Evolutionary conservation across 2,797 vertebrate species (phyloP).

Genomic region (Carcharodon carcharias): DNA sequence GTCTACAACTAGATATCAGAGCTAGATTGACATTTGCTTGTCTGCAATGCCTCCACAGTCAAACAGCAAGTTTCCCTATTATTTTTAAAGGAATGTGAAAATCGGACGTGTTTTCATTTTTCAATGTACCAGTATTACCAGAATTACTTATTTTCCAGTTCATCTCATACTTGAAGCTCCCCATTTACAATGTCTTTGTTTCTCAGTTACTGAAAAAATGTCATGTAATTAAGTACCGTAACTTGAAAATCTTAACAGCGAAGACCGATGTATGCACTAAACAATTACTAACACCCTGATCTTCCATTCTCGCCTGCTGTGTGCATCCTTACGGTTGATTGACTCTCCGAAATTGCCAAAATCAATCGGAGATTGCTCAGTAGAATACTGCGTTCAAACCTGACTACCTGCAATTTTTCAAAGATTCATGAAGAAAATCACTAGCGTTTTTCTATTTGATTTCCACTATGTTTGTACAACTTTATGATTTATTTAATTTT

Average conservation of each 20-base stretch:
- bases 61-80: neutral
- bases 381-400: neutral
- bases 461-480: neutral
- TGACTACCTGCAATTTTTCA: constrained; percentile 22
- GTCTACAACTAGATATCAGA: neutral
- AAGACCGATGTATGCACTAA: neutral
- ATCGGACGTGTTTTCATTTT: neutral
- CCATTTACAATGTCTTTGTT: neutral
- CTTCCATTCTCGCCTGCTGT: neutral
- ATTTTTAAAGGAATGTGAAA: neutral
- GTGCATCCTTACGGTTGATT: neutral
- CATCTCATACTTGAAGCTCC: neutral
- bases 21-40: neutral
- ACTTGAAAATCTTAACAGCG: neutral
- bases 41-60: neutral
- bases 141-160: neutral
- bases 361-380: neutral
- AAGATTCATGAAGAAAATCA: neutral
- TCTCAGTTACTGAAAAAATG: neutral
- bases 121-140: neutral
- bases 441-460: neutral
- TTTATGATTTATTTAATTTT: neutral
- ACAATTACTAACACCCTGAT: neutral
- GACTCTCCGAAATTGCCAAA: constrained; percentile 2
- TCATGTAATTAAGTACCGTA: neutral